These are phyloP conservation scores for Atlantisia rogersi DNA, from an alignment of 2,113 vertebrate genomes.

Conservation along the genomic window DNA sequence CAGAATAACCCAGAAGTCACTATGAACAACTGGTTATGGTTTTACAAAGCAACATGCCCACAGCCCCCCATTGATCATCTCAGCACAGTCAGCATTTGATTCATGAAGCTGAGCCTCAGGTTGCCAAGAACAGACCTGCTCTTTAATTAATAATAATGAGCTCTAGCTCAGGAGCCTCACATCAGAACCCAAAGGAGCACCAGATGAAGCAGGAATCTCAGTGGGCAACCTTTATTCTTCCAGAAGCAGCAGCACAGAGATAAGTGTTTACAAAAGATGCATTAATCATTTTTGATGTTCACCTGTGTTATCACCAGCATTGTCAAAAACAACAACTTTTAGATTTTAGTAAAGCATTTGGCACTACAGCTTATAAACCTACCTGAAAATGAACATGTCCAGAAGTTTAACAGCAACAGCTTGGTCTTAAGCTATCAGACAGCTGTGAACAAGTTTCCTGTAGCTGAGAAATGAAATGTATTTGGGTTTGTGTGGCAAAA, in stretches of 20 bases:
- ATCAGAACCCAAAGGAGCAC: neutral
- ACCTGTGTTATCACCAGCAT: neutral
- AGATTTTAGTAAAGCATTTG: neutral
- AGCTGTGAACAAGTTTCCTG: neutral
- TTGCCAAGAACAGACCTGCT: conserved; percentile 12
- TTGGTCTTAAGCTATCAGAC: neutral
- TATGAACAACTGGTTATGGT: neutral
- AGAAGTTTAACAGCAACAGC: neutral
- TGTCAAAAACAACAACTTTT: neutral
- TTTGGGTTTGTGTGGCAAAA: neutral
- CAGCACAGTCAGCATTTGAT: conserved; percentile 3
- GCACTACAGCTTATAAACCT: neutral
- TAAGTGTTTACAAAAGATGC: neutral
- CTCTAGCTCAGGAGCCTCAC: conserved; percentile 8
- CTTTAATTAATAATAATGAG: conserved; percentile 57
- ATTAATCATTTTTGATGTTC: neutral
- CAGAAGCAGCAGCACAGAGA: neutral
- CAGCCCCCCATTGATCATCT: conserved; percentile 2
- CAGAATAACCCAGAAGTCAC: neutral
- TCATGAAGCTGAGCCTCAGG: conserved; percentile 10
- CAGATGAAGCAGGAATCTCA: conserved; percentile 7
- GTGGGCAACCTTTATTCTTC: neutral
- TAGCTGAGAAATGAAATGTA: neutral
- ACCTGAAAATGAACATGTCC: neutral
- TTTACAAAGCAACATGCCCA: neutral